A percentile compares a stretch with the other conserved stretches of the same genome.
Evolutionary conservation across 2,888 invertebrate species (phyloP).

Genomic region (Tetragonula carbonaria): DNA sequence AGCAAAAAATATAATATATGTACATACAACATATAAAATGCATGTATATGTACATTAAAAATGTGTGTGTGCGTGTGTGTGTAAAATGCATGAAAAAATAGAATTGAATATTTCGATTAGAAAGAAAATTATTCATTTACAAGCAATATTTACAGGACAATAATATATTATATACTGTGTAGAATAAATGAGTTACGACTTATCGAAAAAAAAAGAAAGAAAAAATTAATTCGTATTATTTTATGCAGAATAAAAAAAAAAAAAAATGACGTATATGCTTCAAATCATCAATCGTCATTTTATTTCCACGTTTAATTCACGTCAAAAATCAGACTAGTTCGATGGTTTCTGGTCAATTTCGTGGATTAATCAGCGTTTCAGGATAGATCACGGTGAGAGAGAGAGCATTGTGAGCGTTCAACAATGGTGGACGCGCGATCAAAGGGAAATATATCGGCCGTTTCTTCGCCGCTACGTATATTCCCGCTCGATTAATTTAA

Average conservation of each 20-base stretch:
- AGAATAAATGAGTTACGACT: background rate
- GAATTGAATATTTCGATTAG: background rate
- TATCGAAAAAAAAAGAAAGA: background rate
- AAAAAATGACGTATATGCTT: background rate
- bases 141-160: too few species aligned
- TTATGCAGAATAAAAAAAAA: background rate
- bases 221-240: background rate
- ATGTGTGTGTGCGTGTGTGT: background rate
- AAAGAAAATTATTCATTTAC: too few species aligned
- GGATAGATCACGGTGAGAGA: constrained; percentile 25
- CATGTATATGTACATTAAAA: too few species aligned
- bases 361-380: constrained; percentile 17
- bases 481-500: constrained; percentile 64
- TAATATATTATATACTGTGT: background rate
- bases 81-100: background rate
- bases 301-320: background rate
- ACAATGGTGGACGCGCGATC: constrained; percentile 57
- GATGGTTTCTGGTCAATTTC: background rate
- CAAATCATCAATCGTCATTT: background rate
- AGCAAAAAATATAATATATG: background rate
- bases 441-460: constrained; percentile 35
- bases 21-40: too few species aligned
- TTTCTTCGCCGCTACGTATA: constrained; percentile 35
- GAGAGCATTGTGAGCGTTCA: constrained; percentile 37
- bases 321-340: background rate